A percentile compares a stretch with the other conserved stretches of the same genome.
These are phyloP conservation scores for Epinephelus coioides DNA, from an alignment of 2,797 vertebrate species.

Conservation along the genomic window DNA sequence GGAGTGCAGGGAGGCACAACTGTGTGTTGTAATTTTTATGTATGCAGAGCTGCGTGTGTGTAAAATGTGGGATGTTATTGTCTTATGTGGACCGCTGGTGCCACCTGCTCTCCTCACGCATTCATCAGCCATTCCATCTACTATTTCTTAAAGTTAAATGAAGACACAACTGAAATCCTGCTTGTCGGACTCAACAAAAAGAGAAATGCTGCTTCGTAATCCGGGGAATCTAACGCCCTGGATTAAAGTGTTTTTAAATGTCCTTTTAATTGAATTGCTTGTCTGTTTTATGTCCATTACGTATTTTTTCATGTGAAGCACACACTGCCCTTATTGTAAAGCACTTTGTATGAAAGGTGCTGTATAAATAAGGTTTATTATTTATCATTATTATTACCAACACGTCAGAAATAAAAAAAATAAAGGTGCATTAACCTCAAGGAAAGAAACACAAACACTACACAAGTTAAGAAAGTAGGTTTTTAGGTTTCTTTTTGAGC, in stretches of 20 bases:
- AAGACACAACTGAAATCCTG: no score
- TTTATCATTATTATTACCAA: background rate
- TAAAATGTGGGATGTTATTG: slow-evolving; percentile 17
- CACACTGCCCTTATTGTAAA: no score
- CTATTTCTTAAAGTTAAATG: no score
- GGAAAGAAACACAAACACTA: background rate
- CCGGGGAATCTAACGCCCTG: no score
- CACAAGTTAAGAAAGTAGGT: background rate
- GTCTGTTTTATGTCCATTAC: no score
- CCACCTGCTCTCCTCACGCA: slow-evolving; percentile 30
- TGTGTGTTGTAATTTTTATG: slow-evolving; percentile 52
- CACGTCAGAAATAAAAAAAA: slow-evolving; percentile 17
- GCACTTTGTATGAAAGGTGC: no score
- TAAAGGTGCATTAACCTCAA: slow-evolving; percentile 20
- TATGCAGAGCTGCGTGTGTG: slow-evolving; percentile 23
- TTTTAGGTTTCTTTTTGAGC: background rate
- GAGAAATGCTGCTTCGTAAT: no score
- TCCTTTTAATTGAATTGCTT: no score
- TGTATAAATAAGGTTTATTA: no score
- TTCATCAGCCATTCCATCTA: background rate
- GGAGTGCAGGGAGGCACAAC: slow-evolving; percentile 44
- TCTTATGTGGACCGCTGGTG: slow-evolving; percentile 14
- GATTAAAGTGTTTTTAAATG: no score
- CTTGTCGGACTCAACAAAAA: no score
- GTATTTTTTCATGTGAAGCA: no score